Evolutionary conservation across 2,888 invertebrate genomes (phyloP).

Genomic region (Macrosiphum euphorbiae): DNA sequence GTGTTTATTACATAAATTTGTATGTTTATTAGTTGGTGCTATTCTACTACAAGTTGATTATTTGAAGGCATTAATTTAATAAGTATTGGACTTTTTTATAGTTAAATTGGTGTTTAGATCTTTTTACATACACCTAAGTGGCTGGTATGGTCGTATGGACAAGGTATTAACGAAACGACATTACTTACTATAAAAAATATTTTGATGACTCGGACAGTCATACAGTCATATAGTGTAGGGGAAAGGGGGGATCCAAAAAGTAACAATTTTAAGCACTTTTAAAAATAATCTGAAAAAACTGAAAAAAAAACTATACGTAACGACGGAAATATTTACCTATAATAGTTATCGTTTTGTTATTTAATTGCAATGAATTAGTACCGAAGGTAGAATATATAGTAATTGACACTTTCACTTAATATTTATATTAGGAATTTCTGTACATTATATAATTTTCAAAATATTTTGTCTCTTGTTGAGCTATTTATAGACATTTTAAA

Average conservation of each 20-base stretch:
- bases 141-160: no score
- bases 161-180: not conserved
- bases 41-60: not conserved
- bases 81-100: not conserved
- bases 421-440: no score
- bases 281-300: no score
- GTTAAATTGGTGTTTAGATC: not conserved
- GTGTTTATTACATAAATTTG: not conserved
- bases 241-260: no score
- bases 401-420: no score
- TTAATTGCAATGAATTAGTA: no score
- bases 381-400: no score
- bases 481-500: not conserved
- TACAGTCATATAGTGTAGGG: not conserved
- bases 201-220: not conserved
- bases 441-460: not conserved
- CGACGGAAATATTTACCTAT: no score
- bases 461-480: no score
- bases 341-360: no score
- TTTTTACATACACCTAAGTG: not conserved
- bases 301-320: no score
- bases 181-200: not conserved
- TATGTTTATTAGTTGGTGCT: not conserved
- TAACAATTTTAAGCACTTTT: no score
- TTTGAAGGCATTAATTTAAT: not conserved